Conservation (phyloP, 1,140 invertebrate species). For the Sipha flava region DNA sequence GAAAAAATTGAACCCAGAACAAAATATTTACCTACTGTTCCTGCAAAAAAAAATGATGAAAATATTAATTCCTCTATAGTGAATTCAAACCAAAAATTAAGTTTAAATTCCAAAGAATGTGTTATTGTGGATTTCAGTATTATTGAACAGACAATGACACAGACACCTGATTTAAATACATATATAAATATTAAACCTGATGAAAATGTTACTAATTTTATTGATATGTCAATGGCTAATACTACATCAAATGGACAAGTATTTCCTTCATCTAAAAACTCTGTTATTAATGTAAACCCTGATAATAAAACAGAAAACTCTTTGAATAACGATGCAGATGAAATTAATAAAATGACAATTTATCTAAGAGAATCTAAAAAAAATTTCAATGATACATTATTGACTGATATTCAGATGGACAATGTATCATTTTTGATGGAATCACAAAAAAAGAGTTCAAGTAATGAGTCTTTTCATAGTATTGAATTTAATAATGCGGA, state of each 20-base stretch:
- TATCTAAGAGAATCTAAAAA: not conserved
- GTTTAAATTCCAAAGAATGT: not conserved
- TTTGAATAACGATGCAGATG: not conserved
- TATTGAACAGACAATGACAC: not conserved
- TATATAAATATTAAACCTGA: not conserved
- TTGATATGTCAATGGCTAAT: not conserved
- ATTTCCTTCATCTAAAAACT: not conserved
- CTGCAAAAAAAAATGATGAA: too few relatives aligned
- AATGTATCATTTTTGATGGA: not conserved
- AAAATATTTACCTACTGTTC: too few relatives aligned
- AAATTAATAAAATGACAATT: not conserved
- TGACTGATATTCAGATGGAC: conserved; percentile 2
- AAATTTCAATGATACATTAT: not conserved
- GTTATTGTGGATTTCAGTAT: not conserved
- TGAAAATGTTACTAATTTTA: not conserved
- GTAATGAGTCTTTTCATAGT: conserved; percentile 18
- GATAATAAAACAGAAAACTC: not conserved
- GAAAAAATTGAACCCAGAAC: too few relatives aligned
- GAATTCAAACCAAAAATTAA: not conserved
- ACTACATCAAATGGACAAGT: not conserved
- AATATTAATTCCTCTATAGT: too few relatives aligned
- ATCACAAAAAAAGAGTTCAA: not conserved
- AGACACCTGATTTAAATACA: not conserved
- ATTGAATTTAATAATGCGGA: not conserved
- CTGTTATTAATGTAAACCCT: not conserved